These are phyloP conservation scores for Merodon equestris DNA, from an alignment of 2,888 invertebrate genomes.

Conservation along the genomic window DNA sequence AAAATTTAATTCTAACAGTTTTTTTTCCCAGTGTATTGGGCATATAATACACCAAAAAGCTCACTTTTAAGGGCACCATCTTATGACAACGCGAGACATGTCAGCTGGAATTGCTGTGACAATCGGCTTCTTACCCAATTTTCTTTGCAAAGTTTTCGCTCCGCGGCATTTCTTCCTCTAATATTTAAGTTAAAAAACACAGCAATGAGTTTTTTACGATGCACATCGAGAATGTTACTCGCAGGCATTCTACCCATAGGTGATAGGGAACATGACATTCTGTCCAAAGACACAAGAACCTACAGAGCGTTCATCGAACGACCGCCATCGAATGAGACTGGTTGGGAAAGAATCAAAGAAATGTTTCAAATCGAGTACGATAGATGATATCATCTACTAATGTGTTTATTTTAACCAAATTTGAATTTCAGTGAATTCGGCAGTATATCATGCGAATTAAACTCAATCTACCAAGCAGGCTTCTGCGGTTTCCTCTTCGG, in stretches of 20 bases:
- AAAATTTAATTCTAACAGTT: no score
- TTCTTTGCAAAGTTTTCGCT: background rate
- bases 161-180: no score
- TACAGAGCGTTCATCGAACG: constrained; percentile 73
- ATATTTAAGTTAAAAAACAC: no score
- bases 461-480: constrained; percentile 82
- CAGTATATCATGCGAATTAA: constrained; percentile 82
- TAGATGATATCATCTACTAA: background rate
- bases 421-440: constrained; percentile 82
- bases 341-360: constrained; percentile 75
- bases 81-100: no score
- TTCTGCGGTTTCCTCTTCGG: constrained; percentile 83
- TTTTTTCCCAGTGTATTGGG: no score
- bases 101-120: background rate
- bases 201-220: constrained; percentile 71
- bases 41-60: no score
- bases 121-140: background rate
- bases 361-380: constrained; percentile 76
- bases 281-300: constrained; percentile 73
- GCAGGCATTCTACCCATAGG: constrained; percentile 71
- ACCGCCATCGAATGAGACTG: constrained; percentile 73
- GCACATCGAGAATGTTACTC: constrained; percentile 71
- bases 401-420: no score
- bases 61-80: no score
- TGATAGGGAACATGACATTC: constrained; percentile 66